Percentiles rank a stretch among this genome's conserved stretches.
Conservation (phyloP, 2,113 vertebrate species). For the Limanda limanda region DNA sequence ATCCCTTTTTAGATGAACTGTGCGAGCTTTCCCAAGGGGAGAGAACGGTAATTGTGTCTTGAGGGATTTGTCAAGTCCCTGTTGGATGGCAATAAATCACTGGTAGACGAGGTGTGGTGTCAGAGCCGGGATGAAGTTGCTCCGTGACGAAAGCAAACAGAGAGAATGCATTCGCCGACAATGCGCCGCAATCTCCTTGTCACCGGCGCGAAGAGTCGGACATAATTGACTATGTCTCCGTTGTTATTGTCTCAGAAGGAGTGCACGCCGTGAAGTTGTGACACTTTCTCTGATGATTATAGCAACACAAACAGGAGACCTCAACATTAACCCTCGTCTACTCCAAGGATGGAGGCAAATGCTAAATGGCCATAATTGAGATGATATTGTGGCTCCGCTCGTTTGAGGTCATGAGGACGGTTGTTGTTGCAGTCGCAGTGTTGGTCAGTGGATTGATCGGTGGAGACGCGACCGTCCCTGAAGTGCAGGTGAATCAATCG, state of each 20-base stretch:
- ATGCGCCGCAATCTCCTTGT: conserved; percentile 15
- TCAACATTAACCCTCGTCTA: conserved; percentile 27
- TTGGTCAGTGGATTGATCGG: conserved; percentile 72
- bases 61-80: conserved; percentile 81
- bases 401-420: conserved; percentile 34
- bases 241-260: conserved; percentile 40
- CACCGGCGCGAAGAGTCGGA: conserved; percentile 1
- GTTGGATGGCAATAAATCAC: conserved; percentile 78
- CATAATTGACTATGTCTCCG: conserved; percentile 19
- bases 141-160: conserved; percentile 46
- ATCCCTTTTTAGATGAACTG: conserved; percentile 71
- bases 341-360: conserved; percentile 17
- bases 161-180: conserved; percentile 15
- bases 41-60: conserved; percentile 81
- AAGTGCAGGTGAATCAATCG: conserved; percentile 74
- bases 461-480: conserved; percentile 51
- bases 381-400: conserved; percentile 16
- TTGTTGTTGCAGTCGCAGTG: conserved; percentile 49
- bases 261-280: neutral
- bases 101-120: conserved; percentile 56
- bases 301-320: conserved; percentile 23
- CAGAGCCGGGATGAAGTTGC: conserved; percentile 63
- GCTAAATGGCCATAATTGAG: conserved; percentile 15
- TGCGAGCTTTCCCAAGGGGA: conserved; percentile 62
- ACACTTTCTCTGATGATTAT: conserved; percentile 17